A percentile compares a stretch with the other conserved stretches of the same genome.
These are phyloP conservation scores for Varecia variegata DNA, from an alignment of 2,797 vertebrate species.

Conservation along the genomic window DNA sequence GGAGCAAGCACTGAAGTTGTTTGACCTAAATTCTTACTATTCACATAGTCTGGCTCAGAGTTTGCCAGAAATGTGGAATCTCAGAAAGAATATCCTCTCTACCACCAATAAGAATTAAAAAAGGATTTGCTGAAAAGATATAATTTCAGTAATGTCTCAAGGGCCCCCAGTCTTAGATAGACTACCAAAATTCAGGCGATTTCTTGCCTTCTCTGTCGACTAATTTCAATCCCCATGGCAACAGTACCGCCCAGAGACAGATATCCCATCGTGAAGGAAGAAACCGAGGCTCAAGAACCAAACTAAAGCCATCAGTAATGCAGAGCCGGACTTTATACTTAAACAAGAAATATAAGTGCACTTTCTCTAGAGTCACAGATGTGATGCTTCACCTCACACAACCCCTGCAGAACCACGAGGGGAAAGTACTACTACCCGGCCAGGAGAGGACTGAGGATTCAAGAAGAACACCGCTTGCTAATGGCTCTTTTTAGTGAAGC, in stretches of 20 bases:
- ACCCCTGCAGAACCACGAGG: not conserved
- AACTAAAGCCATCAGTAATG: not conserved
- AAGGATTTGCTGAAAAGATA: not conserved
- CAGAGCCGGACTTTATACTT: not conserved
- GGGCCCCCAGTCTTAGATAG: not conserved
- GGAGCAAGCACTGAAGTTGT: not conserved
- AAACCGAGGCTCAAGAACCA: not conserved
- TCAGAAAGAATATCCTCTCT: not conserved
- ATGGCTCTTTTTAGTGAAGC: slow-evolving; percentile 21
- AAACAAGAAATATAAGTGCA: not conserved
- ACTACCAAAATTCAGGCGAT: not conserved
- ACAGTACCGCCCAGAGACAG: not conserved
- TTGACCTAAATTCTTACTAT: not conserved
- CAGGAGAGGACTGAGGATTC: not conserved
- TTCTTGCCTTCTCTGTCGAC: not conserved
- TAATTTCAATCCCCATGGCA: not conserved
- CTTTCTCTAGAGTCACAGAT: not conserved
- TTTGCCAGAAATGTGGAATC: not conserved
- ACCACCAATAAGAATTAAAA: not conserved
- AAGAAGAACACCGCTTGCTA: not conserved
- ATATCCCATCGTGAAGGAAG: not conserved
- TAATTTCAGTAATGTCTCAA: not conserved
- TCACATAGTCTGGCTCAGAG: not conserved
- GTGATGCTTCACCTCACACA: not conserved
- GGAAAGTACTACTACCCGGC: not conserved